Evolutionary conservation across 2,888 invertebrate species (phyloP).

Genomic region (Amblyjoppa fuscipennis): DNA sequence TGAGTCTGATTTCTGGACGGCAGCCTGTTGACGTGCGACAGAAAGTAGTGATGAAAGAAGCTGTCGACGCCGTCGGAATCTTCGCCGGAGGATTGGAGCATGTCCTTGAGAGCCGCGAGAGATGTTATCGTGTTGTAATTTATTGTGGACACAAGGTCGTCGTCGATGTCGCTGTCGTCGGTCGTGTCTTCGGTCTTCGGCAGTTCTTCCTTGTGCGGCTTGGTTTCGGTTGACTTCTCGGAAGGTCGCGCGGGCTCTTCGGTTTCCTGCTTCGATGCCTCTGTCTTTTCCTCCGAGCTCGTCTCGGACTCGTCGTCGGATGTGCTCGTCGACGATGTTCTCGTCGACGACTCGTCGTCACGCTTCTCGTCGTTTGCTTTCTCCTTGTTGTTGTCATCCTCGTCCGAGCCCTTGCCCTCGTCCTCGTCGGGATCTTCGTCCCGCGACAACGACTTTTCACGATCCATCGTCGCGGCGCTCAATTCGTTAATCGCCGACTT

Average conservation of each 20-base stretch:
- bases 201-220: slow-evolving; percentile 68
- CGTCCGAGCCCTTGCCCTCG: slow-evolving; percentile 71
- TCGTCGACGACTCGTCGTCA: slow-evolving; percentile 79
- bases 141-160: slow-evolving; percentile 89
- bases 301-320: slow-evolving; percentile 83
- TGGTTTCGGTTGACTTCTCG: slow-evolving; percentile 28
- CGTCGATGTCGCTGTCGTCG: slow-evolving; percentile 88
- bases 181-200: slow-evolving; percentile 81
- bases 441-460: slow-evolving; percentile 61
- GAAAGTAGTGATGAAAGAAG: slow-evolving; percentile 91
- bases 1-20: slow-evolving; percentile 88
- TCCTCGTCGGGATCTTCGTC: slow-evolving; percentile 74
- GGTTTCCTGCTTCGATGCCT: slow-evolving; percentile 75
- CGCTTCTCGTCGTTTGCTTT: slow-evolving; percentile 76
- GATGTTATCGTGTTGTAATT: slow-evolving; percentile 91
- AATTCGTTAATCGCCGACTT: slow-evolving; percentile 64
- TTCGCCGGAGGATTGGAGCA: slow-evolving; percentile 88
- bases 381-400: slow-evolving; percentile 70
- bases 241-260: slow-evolving; percentile 52
- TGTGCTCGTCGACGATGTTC: slow-evolving; percentile 79
- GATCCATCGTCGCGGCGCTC: slow-evolving; percentile 54
- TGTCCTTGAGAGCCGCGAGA: slow-evolving; percentile 89
- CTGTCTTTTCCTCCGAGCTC: slow-evolving; percentile 82
- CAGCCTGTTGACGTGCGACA: slow-evolving; percentile 90
- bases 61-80: slow-evolving; percentile 87